Evolutionary conservation across 2,797 vertebrate species (phyloP).

Genomic region (Melanotaenia maccullochi): DNA sequence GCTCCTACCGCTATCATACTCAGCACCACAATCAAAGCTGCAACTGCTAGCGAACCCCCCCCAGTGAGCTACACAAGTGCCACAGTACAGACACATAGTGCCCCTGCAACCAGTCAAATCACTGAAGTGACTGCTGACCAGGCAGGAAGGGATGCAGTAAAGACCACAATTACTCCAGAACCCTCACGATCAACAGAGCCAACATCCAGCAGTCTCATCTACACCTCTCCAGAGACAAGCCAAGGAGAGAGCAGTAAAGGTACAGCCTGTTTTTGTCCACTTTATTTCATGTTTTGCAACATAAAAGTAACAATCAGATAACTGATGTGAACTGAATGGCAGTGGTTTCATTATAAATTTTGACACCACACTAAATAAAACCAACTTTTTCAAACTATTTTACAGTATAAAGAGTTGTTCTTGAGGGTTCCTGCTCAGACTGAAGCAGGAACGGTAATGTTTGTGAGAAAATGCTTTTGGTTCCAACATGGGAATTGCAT

Average conservation of each 20-base stretch:
- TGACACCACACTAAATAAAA: too few species aligned
- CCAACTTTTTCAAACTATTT: too few species aligned
- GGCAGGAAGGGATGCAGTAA: fast-evolving
- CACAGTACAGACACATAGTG: not conserved
- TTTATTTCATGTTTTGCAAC: not conserved
- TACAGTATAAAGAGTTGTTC: too few species aligned
- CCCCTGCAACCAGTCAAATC: not conserved
- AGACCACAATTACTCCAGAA: not conserved
- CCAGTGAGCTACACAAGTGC: fast-evolving
- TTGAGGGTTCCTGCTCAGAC: too few species aligned
- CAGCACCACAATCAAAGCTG: fast-evolving
- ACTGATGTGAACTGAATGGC: not conserved
- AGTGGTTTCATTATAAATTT: not conserved
- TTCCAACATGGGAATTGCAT: too few species aligned
- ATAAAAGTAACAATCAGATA: not conserved
- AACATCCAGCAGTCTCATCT: fast-evolving
- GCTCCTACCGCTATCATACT: fast-evolving
- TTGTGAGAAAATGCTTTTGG: too few species aligned
- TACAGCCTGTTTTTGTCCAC: conserved; percentile 1
- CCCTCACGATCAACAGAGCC: fast-evolving
- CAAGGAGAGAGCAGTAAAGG: not conserved
- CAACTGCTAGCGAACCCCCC: fast-evolving
- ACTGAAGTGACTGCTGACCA: fast-evolving
- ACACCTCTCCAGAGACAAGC: fast-evolving
- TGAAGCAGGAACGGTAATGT: too few species aligned